Evolutionary conservation across 2,113 vertebrate genomes (phyloP).

Genomic region (Balaenoptera acutorostrata): DNA sequence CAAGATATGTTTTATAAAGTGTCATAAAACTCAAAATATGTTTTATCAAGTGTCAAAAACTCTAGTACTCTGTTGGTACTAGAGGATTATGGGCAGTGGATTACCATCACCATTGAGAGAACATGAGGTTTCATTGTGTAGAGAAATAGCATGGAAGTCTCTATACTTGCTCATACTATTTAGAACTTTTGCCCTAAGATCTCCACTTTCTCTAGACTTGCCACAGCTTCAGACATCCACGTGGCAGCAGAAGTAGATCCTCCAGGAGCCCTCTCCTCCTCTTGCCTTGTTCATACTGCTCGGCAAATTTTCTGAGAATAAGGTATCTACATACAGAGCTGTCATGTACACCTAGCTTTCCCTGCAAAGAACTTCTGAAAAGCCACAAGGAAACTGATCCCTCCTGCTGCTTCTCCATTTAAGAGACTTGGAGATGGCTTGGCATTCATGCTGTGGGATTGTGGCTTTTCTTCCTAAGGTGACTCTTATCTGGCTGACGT

Average conservation of each 20-base stretch:
- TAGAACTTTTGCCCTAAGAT: background rate
- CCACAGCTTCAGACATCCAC: background rate
- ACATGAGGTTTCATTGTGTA: background rate
- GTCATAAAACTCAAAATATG: background rate
- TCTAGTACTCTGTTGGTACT: background rate
- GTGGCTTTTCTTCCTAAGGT: background rate
- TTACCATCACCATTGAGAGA: background rate
- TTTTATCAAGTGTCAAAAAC: slow-evolving; percentile 42
- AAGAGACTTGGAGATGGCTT: background rate
- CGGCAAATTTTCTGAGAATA: background rate
- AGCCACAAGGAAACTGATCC: background rate
- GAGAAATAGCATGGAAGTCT: background rate
- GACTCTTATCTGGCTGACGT: background rate
- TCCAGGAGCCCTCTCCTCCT: background rate
- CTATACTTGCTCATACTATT: background rate
- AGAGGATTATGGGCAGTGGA: background rate
- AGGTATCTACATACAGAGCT: background rate
- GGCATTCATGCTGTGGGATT: background rate
- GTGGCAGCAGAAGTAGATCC: accelerated
- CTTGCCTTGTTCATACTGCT: background rate
- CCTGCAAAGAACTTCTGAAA: background rate
- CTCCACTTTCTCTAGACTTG: background rate
- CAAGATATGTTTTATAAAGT: slow-evolving; percentile 1
- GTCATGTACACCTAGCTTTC: no score
- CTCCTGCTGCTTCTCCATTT: background rate